Evolutionary conservation across 2,888 invertebrate genomes (phyloP), one percentile per base, ranked within the genome.

Genomic region (Gibbula magus): DNA sequence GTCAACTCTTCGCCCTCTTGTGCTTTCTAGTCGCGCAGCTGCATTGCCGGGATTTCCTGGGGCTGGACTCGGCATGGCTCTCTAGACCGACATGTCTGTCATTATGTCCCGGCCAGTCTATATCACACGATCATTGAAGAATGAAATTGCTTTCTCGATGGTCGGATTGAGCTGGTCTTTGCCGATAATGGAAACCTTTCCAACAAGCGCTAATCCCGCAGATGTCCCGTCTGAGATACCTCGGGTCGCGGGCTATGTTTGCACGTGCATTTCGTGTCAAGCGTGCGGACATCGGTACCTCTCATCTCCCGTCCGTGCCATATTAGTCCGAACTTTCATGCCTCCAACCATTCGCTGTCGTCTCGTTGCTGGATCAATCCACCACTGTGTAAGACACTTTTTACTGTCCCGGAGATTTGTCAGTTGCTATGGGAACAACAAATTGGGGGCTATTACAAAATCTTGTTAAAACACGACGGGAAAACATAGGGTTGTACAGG

Each of bases 391-490:
- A 35, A 70, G 39, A 35, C 70, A 32, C 70, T 70, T 70, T 70
- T 39, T 70, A 70, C 70, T 20, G 70, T 70, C 70, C 70, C 70
- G 39, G 70, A 70, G 70, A 70, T 35, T 70, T 70, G 70, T 70
- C 70, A 70, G 70, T 70, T 70, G 70, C 70, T n/a, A 39, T 70
- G 70, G 70, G 5, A 70, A 70, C 70, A 70, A 39, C 70, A 70
- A 70, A 70, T 70, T 70, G 70, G 70, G 70, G 29, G 70, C 70
- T 70, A 70, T 70, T 70, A 70, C 70, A 70, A 70, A 70, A 70
- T 70, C 70, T 39, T 70, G 70, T 70, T 70, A 70, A 70, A 70
- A 70, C 70, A 39, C 70, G 39, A 70, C 70, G 35, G 70, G 70
- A 70, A 70, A 39, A 70, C 70, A 32, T 32, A 20, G 70, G 70